These are phyloP conservation scores for Sarcophaga caerulescens DNA, from an alignment of 2,888 invertebrate genomes.

Conservation along the genomic window DNA sequence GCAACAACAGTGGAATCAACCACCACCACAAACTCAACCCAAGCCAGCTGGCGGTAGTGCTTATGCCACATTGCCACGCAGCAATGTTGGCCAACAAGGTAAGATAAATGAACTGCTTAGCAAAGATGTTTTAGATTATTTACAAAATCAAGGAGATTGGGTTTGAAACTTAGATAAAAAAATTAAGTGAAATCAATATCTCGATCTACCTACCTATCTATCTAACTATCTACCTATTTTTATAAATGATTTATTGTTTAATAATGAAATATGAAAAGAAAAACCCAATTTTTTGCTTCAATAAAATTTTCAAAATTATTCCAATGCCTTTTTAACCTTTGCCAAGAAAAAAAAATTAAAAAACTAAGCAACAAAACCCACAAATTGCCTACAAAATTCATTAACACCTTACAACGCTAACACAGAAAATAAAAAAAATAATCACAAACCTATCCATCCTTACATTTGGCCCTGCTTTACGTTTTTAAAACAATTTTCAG, in stretches of 20 bases:
- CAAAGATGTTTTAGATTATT: constrained; percentile 73
- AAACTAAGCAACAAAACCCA: constrained; percentile 11
- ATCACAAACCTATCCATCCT: neutral
- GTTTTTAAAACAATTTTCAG: neutral
- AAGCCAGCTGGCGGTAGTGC: constrained; percentile 75
- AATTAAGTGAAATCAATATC: too few species aligned
- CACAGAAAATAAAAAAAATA: neutral
- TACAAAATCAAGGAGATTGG: constrained; percentile 76
- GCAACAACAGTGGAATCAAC: constrained; percentile 71
- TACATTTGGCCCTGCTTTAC: constrained; percentile 47
- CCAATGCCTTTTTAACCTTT: constrained; percentile 10
- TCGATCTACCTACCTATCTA: too few species aligned
- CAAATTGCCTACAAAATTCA: constrained; percentile 40
- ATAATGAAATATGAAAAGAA: neutral
- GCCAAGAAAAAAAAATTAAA: neutral
- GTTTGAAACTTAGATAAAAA: constrained; percentile 69
- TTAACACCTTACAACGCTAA: constrained; percentile 36
- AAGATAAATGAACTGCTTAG: constrained; percentile 72
- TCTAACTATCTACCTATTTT: constrained; percentile 16
- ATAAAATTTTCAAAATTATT: constrained; percentile 41
- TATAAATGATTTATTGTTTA: neutral
- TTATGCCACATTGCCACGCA: constrained; percentile 80
- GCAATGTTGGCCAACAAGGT: constrained; percentile 80
- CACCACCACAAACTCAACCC: constrained; percentile 71
- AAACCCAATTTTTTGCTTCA: constrained; percentile 57